Evolutionary conservation across 1,140 invertebrate species (phyloP), one percentile per base, ranked within the genome.

Genomic region (Macrobrachium nipponense): DNA sequence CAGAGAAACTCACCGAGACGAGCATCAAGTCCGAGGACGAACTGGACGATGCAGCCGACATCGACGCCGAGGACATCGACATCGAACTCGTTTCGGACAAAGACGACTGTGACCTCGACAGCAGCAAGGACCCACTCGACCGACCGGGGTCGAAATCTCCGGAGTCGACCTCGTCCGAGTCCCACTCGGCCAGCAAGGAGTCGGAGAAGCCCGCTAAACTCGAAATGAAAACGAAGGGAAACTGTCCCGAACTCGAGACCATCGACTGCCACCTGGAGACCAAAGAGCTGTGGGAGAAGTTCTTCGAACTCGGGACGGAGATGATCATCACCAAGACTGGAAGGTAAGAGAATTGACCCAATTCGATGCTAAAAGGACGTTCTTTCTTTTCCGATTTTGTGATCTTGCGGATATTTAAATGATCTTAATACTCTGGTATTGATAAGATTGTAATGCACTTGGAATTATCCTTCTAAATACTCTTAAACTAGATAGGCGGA

Each of bases 301-400:
- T 99, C 92, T 96, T 98, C 91, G 95, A 97, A 80, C 92, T 98
- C 70, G 97, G 97, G 87, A 98, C 97, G 0, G 98, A 99, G 91
- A 99, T 99, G 98, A 98, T 99, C 91, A 98, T 99, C 91, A 99
- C 98, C 18, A 98, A 98, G 93, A 97, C 97, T 88, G 98, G 98
- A 91, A 95, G 97, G 97, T 98, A 92, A 93, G 94, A 92, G 23
- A 17, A 17, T 59, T 15, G 20, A 8, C n/a, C n/a, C n/a, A n/a
- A n/a, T n/a, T n/a, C n/a, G n/a, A n/a, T n/a, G n/a, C n/a, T n/a
- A n/a, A n/a, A n/a, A n/a, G n/a, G n/a, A n/a, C n/a, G n/a, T n/a
- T n/a, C n/a, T 36, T 36, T 36, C 27, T 36, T 36, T 36, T 36
- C 27, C 27, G 4, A 36, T 36, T 36, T 51, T 10, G 51, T 51